Evolutionary conservation across 2,113 vertebrate species (phyloP).

Genomic region (Cardinalis cardinalis): DNA sequence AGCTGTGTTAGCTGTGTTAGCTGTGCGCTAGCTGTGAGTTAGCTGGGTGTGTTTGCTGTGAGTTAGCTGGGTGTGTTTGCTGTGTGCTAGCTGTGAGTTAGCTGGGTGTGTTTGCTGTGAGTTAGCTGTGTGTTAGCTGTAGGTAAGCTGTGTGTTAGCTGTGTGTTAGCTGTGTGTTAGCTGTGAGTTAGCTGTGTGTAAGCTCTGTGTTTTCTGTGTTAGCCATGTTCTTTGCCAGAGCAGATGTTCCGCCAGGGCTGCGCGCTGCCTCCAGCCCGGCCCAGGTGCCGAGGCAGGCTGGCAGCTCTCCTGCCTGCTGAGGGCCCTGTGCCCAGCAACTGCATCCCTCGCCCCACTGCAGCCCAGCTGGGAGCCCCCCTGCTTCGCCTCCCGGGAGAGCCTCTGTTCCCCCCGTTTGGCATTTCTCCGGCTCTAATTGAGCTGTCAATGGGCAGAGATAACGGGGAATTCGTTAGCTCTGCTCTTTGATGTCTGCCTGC

Average conservation of each 20-base stretch:
- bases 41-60: too few species aligned
- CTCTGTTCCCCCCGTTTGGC: not conserved
- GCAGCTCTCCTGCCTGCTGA: not conserved
- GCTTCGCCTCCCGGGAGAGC: not conserved
- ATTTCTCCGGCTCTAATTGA: not conserved
- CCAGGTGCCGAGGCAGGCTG: not conserved
- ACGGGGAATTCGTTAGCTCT: not conserved
- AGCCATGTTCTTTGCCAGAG: not conserved
- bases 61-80: not conserved
- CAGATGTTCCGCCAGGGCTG: not conserved
- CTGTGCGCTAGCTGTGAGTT: too few species aligned
- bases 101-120: not conserved
- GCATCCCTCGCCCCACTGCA: fast-evolving
- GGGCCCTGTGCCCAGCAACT: not conserved
- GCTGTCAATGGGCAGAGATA: slow-evolving; percentile 41
- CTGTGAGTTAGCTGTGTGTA: too few species aligned
- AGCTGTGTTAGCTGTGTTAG: too few species aligned
- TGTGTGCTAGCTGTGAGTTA: not conserved
- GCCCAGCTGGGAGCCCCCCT: not conserved
- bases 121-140: not conserved
- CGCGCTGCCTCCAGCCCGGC: fast-evolving
- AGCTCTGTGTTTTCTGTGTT: not conserved
- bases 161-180: not conserved
- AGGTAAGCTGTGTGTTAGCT: not conserved
- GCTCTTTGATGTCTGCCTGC: not conserved